Evolutionary conservation across 1,140 invertebrate species (phyloP).

Genomic region (Drosophila sucinea): DNA sequence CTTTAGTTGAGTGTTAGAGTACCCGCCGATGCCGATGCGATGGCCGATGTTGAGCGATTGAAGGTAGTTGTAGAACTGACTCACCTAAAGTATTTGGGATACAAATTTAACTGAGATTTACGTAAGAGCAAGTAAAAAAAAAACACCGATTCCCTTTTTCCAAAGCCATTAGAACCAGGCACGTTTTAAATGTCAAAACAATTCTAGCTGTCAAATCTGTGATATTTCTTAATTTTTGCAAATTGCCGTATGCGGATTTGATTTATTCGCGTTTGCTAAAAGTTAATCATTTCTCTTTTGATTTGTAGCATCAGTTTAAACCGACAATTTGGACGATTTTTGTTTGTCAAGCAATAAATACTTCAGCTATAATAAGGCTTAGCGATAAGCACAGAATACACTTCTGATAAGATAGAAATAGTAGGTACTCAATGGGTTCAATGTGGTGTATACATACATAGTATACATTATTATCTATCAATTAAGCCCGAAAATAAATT

Average conservation of each 20-base stretch:
- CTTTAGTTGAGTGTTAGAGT: conserved; percentile 5
- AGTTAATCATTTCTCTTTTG: not conserved
- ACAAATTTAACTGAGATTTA: conserved; percentile 47
- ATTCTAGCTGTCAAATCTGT: not conserved
- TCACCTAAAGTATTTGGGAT: conserved; percentile 6
- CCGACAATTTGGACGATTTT: not conserved
- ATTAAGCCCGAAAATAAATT: conserved; percentile 31
- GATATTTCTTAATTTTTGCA: not conserved
- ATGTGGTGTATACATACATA: not conserved
- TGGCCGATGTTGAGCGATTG: conserved; percentile 59
- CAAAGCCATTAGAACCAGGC: not conserved
- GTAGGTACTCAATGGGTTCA: conserved; percentile 12
- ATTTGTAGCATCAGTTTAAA: not conserved
- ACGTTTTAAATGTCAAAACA: not conserved
- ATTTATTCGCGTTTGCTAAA: not conserved
- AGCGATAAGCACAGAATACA: not conserved
- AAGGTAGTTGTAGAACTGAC: conserved; percentile 46
- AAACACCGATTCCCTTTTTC: not conserved
- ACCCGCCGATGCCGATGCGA: conserved; percentile 12
- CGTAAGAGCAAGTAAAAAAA: not conserved
- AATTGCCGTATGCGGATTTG: not conserved
- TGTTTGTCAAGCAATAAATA: not conserved
- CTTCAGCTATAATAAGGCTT: not conserved
- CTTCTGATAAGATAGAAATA: conserved; percentile 4
- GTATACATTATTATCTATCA: not conserved